phyloP scores from a whole-genome alignment of 2,113 vertebrate species.

The Vulpes lagopus region DNA sequence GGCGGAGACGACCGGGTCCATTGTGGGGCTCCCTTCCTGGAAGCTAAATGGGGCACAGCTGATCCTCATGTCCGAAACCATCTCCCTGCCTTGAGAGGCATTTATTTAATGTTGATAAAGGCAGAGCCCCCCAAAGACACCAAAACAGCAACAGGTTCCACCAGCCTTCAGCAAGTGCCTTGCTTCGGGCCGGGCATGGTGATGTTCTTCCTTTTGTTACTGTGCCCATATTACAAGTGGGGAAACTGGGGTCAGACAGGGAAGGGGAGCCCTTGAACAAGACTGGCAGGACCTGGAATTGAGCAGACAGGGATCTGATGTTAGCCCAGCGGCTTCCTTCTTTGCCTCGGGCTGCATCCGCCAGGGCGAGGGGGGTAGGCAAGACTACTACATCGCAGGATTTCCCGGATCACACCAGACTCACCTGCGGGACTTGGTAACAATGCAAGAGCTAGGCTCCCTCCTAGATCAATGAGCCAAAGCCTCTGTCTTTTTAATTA shows the following conservation, averaged over 20 bases:
- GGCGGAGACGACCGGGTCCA: background rate
- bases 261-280: background rate
- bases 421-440: background rate
- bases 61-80: background rate
- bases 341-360: background rate
- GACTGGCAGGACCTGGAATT: background rate
- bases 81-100: background rate
- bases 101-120: background rate
- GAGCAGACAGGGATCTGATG: background rate
- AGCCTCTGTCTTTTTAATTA: background rate
- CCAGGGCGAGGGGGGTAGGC: background rate
- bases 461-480: background rate
- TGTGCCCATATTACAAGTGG: background rate
- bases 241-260: background rate
- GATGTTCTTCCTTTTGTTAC: background rate
- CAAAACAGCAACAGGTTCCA: background rate
- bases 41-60: background rate
- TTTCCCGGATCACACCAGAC: no score
- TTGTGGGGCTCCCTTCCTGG: background rate
- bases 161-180: background rate
- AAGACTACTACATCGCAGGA: fast-evolving
- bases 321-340: background rate
- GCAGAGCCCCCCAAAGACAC: background rate
- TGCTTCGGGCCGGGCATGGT: background rate
- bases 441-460: fast-evolving